A percentile compares a stretch with the other conserved stretches of the same genome.
These are phyloP conservation scores for Auanema sp. DNA, from an alignment of 2,888 invertebrate genomes.

Conservation along the genomic window DNA sequence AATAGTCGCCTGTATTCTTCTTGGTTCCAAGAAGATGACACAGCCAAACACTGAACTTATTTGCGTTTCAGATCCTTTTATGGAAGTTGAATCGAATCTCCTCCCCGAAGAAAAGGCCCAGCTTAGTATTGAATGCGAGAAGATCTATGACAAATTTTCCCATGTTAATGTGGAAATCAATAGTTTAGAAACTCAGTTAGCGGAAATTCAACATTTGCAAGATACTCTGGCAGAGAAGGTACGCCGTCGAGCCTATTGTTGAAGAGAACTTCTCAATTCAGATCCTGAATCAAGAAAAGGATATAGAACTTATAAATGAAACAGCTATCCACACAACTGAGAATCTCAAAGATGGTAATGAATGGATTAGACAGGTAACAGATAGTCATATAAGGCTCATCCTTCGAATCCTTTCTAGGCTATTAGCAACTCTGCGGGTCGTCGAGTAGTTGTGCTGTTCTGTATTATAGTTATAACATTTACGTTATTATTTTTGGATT, in stretches of 20 bases:
- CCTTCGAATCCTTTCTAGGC: constrained; percentile 69
- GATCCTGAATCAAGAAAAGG: constrained; percentile 75
- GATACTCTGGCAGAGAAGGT: constrained; percentile 94
- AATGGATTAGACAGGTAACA: constrained; percentile 82
- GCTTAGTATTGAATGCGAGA: constrained; percentile 21
- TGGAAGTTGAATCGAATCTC: neutral
- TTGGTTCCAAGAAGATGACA: neutral
- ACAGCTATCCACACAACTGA: constrained; percentile 89
- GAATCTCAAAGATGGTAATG: constrained; percentile 93
- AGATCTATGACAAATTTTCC: constrained; percentile 20
- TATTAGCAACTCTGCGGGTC: constrained; percentile 93
- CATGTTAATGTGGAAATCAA: constrained; percentile 42
- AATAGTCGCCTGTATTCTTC: neutral
- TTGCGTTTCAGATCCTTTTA: neutral
- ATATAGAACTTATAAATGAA: constrained; percentile 85
- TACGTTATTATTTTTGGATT: constrained; percentile 90
- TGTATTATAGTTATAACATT: constrained; percentile 93
- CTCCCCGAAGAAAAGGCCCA: constrained; percentile 13
- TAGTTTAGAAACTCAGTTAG: constrained; percentile 75
- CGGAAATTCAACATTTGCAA: constrained; percentile 91
- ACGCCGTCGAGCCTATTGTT: neutral
- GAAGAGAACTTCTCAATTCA: constrained; percentile 19
- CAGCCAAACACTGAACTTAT: neutral
- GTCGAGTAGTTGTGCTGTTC: constrained; percentile 90
- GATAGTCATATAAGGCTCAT: neutral